These are phyloP conservation scores for Spicauda simplicius DNA, from an alignment of 2,888 invertebrate genomes.

Conservation along the genomic window DNA sequence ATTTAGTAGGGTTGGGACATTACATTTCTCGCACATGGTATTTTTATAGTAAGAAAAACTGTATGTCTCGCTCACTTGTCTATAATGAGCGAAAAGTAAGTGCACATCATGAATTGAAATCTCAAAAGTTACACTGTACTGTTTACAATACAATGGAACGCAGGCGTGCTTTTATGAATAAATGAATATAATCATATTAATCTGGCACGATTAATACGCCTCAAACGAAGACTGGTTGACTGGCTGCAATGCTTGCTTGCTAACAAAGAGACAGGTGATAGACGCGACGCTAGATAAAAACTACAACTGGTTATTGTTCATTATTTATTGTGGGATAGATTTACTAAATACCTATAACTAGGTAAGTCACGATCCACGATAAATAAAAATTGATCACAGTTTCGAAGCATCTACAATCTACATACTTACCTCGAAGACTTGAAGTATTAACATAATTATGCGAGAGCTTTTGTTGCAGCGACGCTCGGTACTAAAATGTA, in stretches of 20 bases:
- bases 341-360: not conserved
- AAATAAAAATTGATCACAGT: not conserved
- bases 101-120: conserved; percentile 32
- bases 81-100: conserved; percentile 24
- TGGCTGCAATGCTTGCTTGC: conserved; percentile 22
- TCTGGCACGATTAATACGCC: conserved; percentile 36
- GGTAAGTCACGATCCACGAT: not conserved
- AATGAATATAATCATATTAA: conserved; percentile 37
- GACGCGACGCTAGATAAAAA: conserved; percentile 28
- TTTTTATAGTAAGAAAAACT: conserved; percentile 14
- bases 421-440: too few species aligned
- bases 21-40: not conserved
- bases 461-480: too few species aligned
- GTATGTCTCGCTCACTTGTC: conserved; percentile 3
- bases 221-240: conserved; percentile 30
- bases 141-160: conserved; percentile 35
- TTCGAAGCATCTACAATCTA: conserved; percentile 4
- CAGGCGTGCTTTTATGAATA: conserved; percentile 36
- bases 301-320: conserved; percentile 19
- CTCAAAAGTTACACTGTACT: conserved; percentile 32
- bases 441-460: too few species aligned
- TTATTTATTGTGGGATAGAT: conserved; percentile 8
- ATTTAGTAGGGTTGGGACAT: not conserved
- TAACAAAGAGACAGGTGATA: conserved; percentile 32
- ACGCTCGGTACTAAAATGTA: too few species aligned